Conservation (phyloP, 2,797 vertebrate species). For the Pseudopleuronectes americanus region DNA sequence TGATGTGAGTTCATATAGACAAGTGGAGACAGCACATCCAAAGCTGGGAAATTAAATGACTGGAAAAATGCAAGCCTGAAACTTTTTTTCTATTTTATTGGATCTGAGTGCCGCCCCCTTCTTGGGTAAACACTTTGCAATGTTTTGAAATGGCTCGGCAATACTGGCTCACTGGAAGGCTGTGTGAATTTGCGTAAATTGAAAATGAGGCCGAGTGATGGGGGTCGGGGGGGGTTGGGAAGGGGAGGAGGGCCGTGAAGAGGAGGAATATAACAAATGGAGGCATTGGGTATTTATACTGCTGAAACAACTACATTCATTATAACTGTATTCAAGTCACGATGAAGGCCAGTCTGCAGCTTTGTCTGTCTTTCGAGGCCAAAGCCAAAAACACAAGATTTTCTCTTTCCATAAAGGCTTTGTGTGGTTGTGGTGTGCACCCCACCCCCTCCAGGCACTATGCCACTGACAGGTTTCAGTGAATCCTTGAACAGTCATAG, state of each 20-base stretch:
- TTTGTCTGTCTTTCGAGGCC: slow-evolving; percentile 24
- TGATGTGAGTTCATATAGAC: neutral
- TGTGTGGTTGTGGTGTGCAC: slow-evolving; percentile 12
- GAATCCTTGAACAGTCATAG: no score
- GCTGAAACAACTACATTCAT: neutral
- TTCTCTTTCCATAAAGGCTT: slow-evolving; percentile 47
- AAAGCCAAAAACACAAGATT: slow-evolving; percentile 18
- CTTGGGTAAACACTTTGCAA: slow-evolving; percentile 5
- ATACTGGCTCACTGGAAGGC: slow-evolving; percentile 12
- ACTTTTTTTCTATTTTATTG: no score
- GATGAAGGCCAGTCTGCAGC: slow-evolving; percentile 17
- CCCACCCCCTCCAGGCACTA: no score
- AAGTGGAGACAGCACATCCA: neutral
- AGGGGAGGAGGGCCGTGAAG: neutral
- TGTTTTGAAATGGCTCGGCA: neutral
- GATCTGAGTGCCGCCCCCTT: slow-evolving; percentile 1
- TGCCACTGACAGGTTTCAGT: no score
- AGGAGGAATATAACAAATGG: slow-evolving; percentile 12
- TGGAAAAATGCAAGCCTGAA: slow-evolving; percentile 9
- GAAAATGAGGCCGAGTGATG: slow-evolving; percentile 13
- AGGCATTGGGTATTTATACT: slow-evolving; percentile 22
- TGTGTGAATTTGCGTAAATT: slow-evolving; percentile 8
- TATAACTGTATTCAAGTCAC: neutral
- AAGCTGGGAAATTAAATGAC: neutral
- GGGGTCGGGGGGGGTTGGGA: neutral